These are phyloP conservation scores for Thereva unica DNA, from an alignment of 2,888 invertebrate genomes.

Conservation along the genomic window DNA sequence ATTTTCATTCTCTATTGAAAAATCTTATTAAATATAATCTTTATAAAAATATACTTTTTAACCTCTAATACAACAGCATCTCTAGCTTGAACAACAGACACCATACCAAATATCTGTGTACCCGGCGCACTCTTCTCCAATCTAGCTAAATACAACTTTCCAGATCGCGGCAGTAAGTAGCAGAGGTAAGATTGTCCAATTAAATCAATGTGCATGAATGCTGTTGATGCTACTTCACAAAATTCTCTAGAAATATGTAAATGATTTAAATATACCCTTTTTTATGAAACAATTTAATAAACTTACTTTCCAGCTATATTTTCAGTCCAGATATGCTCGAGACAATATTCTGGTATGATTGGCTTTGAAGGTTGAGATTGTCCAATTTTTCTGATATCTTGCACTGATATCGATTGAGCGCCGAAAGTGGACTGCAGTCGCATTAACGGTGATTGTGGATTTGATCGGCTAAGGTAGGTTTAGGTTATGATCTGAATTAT, in stretches of 20 bases:
- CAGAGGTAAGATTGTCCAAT: constrained; percentile 84
- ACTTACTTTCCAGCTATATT: constrained; percentile 60
- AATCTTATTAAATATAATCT: constrained; percentile 33
- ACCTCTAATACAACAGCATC: constrained; percentile 82
- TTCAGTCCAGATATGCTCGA: constrained; percentile 91
- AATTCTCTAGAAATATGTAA: constrained; percentile 55
- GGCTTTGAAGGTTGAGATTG: constrained; percentile 67
- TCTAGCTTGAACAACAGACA: constrained; percentile 74
- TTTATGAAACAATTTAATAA: neutral
- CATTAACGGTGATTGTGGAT: constrained; percentile 51
- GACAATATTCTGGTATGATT: constrained; percentile 80
- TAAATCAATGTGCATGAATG: constrained; percentile 83
- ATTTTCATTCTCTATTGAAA: constrained; percentile 69
- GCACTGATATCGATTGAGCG: constrained; percentile 52
- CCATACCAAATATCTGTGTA: constrained; percentile 75
- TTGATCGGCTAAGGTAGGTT: constrained; percentile 50
- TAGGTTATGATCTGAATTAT: constrained; percentile 10
- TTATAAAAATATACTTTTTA: constrained; percentile 42
- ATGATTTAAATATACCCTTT: too few relatives aligned
- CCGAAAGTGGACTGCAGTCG: constrained; percentile 54
- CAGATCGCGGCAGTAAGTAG: constrained; percentile 65
- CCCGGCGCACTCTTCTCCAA: constrained; percentile 65
- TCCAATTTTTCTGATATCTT: constrained; percentile 59
- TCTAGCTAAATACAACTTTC: constrained; percentile 60
- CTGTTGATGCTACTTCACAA: constrained; percentile 69